A percentile compares a stretch with the other conserved stretches of the same genome.
Conservation (phyloP, 2,797 vertebrate genomes). For the Tangara arthus region DNA sequence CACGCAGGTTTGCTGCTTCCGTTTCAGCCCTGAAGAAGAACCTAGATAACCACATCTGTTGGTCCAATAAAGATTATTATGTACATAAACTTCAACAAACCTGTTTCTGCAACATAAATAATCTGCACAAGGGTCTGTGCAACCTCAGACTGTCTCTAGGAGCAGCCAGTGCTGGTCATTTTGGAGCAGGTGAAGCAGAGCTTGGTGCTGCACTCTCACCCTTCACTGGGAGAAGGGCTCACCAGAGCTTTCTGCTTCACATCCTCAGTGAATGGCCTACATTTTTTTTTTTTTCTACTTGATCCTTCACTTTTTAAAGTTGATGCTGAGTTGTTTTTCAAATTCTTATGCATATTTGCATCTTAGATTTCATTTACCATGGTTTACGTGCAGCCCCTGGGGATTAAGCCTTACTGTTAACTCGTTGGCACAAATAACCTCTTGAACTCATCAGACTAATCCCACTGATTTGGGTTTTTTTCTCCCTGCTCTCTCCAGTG, state of each 20-base stretch:
- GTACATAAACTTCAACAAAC: conserved; percentile 13
- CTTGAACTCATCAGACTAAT: neutral
- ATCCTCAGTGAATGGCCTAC: neutral
- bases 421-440: neutral
- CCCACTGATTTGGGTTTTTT: neutral
- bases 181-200: neutral
- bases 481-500: neutral
- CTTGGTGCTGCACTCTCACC: neutral
- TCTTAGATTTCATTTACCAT: neutral
- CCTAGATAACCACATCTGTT: conserved; percentile 14
- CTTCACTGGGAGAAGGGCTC: neutral
- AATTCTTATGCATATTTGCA: neutral
- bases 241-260: neutral
- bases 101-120: conserved; percentile 26
- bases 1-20: conserved; percentile 21
- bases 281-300: neutral
- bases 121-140: neutral
- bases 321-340: neutral
- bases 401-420: neutral
- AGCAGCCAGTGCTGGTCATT: neutral
- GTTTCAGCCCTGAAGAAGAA: conserved; percentile 22
- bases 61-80: conserved; percentile 27
- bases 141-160: neutral
- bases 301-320: neutral
- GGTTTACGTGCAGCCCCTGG: neutral